These are phyloP conservation scores for Chrysolina haemoptera DNA, from an alignment of 2,888 invertebrate genomes.

Conservation along the genomic window DNA sequence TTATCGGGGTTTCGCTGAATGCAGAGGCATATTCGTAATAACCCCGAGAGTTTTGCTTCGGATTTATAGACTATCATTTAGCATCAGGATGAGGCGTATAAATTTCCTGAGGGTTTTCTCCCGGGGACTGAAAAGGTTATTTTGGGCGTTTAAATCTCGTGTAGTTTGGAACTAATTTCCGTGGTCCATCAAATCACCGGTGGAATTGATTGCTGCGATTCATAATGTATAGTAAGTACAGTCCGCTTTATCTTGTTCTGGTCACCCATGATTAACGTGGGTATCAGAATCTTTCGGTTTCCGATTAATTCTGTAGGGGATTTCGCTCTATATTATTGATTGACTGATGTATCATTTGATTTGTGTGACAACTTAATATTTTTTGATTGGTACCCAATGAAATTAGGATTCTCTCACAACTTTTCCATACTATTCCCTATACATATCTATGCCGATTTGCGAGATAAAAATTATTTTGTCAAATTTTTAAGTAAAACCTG, in stretches of 20 bases:
- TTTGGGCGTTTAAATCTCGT: slow-evolving; percentile 32
- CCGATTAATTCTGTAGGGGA: too few species aligned
- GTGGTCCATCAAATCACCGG: slow-evolving; percentile 33
- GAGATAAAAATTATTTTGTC: too few species aligned
- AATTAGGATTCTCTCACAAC: too few species aligned
- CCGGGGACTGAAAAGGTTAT: slow-evolving; percentile 33
- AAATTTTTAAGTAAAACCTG: too few species aligned
- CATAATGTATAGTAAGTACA: background rate
- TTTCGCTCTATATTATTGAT: too few species aligned
- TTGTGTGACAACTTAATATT: too few species aligned
- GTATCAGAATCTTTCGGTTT: too few species aligned
- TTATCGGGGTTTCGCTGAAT: background rate
- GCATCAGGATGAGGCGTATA: slow-evolving; percentile 33
- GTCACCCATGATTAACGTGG: too few species aligned
- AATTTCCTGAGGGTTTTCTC: slow-evolving; percentile 32
- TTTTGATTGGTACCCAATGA: too few species aligned
- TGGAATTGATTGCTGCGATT: background rate
- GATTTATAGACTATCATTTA: slow-evolving; percentile 37
- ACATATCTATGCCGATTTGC: too few species aligned
- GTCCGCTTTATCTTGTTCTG: background rate
- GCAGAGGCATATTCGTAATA: slow-evolving; percentile 25
- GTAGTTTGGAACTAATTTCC: slow-evolving; percentile 34
- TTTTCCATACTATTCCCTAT: too few species aligned
- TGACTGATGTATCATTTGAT: too few species aligned
- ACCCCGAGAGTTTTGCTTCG: slow-evolving; percentile 28